Evolutionary conservation across 1,140 invertebrate species (phyloP).

Genomic region (Elymnias hypermnestra): DNA sequence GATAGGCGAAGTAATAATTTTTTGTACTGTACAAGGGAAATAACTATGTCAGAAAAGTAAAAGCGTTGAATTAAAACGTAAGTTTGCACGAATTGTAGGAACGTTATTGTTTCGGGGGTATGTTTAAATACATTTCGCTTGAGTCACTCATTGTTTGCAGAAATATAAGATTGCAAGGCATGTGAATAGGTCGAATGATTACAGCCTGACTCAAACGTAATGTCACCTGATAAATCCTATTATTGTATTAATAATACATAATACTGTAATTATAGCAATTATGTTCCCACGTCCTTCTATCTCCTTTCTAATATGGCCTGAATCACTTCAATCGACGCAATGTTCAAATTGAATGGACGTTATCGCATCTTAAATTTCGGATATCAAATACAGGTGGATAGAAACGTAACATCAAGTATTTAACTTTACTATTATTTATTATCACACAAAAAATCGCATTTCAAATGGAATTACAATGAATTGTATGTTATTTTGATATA

Average conservation of each 20-base stretch:
- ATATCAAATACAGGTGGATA: conserved; percentile 2
- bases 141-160: not conserved
- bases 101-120: not conserved
- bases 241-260: conserved; percentile 13
- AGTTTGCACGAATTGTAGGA: too few relatives aligned
- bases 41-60: too few relatives aligned
- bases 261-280: conserved; percentile 27
- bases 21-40: too few relatives aligned
- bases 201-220: conserved; percentile 29
- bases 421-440: too few relatives aligned
- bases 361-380: conserved; percentile 24
- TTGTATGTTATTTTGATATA: too few relatives aligned
- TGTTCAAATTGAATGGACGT: conserved; percentile 24
- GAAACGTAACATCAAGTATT: not conserved
- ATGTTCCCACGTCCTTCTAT: conserved; percentile 45
- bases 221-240: conserved; percentile 30
- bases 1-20: too few relatives aligned
- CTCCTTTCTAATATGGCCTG: conserved; percentile 47
- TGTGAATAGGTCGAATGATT: conserved; percentile 22
- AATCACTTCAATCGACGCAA: conserved; percentile 36
- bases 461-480: too few relatives aligned
- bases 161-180: not conserved
- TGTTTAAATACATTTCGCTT: not conserved
- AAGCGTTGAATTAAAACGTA: too few relatives aligned
- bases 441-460: too few relatives aligned